Base-by-base conservation (phyloP, 30 jellyfish, hydroid and myxozoan species). In the Morbakka virulenta region DNA sequence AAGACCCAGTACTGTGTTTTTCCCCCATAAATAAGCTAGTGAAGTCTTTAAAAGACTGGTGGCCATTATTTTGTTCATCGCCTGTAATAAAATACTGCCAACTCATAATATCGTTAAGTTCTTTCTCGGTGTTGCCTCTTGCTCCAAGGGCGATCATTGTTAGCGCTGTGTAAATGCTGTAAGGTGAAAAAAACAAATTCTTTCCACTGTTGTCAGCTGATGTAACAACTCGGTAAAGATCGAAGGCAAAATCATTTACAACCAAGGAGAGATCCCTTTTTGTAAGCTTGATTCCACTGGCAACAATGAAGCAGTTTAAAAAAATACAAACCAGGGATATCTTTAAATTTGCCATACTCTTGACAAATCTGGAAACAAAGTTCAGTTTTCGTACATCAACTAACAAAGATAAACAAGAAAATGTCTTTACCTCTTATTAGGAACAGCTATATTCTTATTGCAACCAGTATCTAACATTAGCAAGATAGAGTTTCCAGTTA, bases 121-220 rank as follows among this genome's bases (percentile, higher is more conserved):
- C 81, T 66, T 50, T 52, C n/a, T 53, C 79, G 3, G 95, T 84
- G 78, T 64, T 52, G 24, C 69, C 52, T 48, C 32, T 74, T 12
- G 95, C 84, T 47, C 95, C 95, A 0, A 79, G 83, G 47, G 75
- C 64, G 49, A 84, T 74, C 88, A 84, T 74, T n/a, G 85, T 84
- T 27, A 84, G 52, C 2, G 95, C 95, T 12, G 77, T 65, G 75
- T 35, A 68, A 33, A 84, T 63, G 31, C 95, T 74, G 61, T 74
- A 67, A n/a, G 95, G 95, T 2, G 95, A 84, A 67, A 84, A 67
- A 75, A 84, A 30, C 32, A 84, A 41, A 67, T 84, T 84, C 20
- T 74, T 48, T 6, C 77, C 41, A 52, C 33, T 57, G 4, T 84
- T 76, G 23, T 84, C 35, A 0, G 84, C 25, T 21, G 20, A n/a